Conservation (phyloP, 2,888 invertebrate genomes). For the Leptura quadrifasciata region DNA sequence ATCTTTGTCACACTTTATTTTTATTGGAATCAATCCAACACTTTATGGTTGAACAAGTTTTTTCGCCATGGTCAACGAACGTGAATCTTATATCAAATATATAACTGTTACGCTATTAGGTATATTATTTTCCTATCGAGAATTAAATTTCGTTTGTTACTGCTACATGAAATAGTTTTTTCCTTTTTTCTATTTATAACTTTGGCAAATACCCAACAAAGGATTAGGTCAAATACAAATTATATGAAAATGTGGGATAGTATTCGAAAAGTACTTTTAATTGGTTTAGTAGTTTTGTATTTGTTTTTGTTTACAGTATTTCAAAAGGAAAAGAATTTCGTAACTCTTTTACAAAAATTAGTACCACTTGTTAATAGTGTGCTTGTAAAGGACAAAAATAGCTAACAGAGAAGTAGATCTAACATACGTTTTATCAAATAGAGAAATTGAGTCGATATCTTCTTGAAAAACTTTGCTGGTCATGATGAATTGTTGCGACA, state of each 20-base stretch:
- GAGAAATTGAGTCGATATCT: too few species aligned
- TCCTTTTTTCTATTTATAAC: background rate
- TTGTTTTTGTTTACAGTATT: too few species aligned
- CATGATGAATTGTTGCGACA: too few species aligned
- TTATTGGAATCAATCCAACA: background rate
- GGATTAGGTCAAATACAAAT: background rate
- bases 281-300: background rate
- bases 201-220: background rate
- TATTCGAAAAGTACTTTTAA: constrained; percentile 11
- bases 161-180: background rate
- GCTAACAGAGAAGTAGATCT: too few species aligned
- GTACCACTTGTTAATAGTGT: too few species aligned
- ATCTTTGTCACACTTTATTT: background rate
- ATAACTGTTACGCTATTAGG: background rate
- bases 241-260: background rate
- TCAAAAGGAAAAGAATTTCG: too few species aligned
- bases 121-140: background rate
- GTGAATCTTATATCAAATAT: background rate
- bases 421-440: too few species aligned
- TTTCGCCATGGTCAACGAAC: constrained; percentile 11
- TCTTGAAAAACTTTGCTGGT: too few species aligned
- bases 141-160: too few species aligned
- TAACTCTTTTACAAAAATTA: too few species aligned
- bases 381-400: too few species aligned
- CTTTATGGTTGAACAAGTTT: background rate